Percentiles rank a stretch among this genome's conserved stretches.
Evolutionary conservation across 2,888 invertebrate species (phyloP).

Genomic region (Eristalinus aeneus): DNA sequence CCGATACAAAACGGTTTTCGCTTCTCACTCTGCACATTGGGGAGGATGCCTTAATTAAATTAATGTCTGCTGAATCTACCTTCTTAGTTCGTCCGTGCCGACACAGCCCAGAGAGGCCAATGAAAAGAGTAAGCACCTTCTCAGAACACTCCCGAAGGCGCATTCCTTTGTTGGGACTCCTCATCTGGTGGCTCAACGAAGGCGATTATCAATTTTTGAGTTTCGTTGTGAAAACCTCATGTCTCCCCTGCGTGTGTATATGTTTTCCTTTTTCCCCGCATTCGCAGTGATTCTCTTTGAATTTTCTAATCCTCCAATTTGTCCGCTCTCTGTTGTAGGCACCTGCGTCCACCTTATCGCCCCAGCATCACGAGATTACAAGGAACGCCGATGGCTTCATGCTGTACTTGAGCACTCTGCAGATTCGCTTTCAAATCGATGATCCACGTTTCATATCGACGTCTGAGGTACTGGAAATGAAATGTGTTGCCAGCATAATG

Average conservation of each 20-base stretch:
- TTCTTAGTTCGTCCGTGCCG: conserved; percentile 11
- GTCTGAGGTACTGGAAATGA: conserved; percentile 78
- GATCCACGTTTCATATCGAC: conserved; percentile 78
- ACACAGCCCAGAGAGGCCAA: not conserved
- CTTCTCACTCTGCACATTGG: conserved; percentile 33
- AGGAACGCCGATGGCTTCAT: conserved; percentile 78
- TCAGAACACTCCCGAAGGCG: not conserved
- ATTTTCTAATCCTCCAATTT: conserved; percentile 2
- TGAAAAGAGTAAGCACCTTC: not conserved
- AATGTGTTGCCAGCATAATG: conserved; percentile 79
- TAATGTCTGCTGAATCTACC: conserved; percentile 54
- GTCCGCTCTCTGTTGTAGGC: conserved; percentile 74
- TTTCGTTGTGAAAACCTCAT: conserved; percentile 32
- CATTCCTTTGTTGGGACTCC: not conserved
- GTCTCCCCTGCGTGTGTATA: conserved; percentile 2
- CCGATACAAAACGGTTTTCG: conserved; percentile 34
- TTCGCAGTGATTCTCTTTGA: conserved; percentile 12
- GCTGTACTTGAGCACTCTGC: conserved; percentile 78
- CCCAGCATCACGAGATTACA: conserved; percentile 80
- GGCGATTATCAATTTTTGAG: conserved; percentile 55
- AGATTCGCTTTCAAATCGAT: conserved; percentile 79
- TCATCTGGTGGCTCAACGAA: conserved; percentile 2
- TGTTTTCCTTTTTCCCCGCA: not conserved
- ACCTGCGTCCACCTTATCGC: conserved; percentile 76
- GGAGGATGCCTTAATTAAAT: conserved; percentile 60